Percentiles rank a stretch among this genome's conserved stretches.
phyloP scores from a whole-genome alignment of 2,113 vertebrate species.

The Nothoprocta perdicaria region DNA sequence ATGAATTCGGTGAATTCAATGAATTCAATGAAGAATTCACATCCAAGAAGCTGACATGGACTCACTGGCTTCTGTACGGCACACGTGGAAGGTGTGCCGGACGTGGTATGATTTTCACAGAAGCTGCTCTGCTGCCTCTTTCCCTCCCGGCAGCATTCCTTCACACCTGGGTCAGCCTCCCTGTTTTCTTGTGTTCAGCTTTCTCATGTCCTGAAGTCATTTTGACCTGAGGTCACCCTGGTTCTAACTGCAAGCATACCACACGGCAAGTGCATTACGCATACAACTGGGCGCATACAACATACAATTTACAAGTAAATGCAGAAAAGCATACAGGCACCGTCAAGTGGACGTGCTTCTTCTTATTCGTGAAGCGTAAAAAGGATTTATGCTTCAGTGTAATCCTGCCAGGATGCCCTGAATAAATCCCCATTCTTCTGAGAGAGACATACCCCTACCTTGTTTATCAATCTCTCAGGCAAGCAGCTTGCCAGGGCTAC shows the following conservation, averaged over 20 bases:
- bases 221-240: background rate
- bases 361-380: background rate
- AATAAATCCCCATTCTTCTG: background rate
- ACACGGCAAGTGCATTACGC: background rate
- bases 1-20: too few relatives aligned
- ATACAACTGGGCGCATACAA: background rate
- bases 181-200: background rate
- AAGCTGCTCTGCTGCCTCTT: background rate
- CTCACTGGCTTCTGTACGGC: background rate
- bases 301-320: background rate
- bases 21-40: background rate
- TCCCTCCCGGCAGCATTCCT: accelerated
- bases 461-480: background rate
- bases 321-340: background rate
- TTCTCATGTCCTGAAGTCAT: background rate
- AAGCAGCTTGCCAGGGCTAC: background rate
- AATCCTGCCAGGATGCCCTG: background rate
- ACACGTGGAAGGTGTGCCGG: background rate
- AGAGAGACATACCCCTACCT: background rate
- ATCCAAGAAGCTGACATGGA: background rate
- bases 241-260: background rate
- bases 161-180: background rate
- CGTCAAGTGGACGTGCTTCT: background rate
- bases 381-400: background rate
- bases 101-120: background rate